A percentile compares a stretch with the other conserved stretches of the same genome.
Evolutionary conservation across 2,888 invertebrate species (phyloP).

Genomic region (Agrochola circellaris): DNA sequence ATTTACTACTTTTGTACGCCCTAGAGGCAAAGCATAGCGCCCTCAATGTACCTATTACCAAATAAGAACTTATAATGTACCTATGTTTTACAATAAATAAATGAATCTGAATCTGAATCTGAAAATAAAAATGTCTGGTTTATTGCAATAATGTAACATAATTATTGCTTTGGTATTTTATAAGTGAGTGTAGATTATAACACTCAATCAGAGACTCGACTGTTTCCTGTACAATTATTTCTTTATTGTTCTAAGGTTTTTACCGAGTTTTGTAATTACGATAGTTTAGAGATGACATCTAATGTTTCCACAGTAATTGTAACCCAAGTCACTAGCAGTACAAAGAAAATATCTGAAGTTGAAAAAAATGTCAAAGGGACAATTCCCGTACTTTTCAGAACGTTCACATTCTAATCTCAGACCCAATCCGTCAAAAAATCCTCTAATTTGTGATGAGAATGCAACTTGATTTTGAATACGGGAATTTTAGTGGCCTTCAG

Average conservation of each 20-base stretch:
- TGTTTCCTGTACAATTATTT: conserved; percentile 33
- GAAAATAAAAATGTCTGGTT: background rate
- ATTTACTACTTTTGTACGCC: no score
- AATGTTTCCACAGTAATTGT: background rate
- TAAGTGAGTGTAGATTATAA: conserved; percentile 12
- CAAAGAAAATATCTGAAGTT: background rate
- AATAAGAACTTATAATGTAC: no score
- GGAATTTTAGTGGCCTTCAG: no score
- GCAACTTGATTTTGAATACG: background rate
- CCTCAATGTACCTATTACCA: no score
- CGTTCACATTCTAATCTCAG: no score
- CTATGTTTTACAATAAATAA: no score
- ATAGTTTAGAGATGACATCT: background rate
- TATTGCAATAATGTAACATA: background rate
- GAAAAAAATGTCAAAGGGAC: background rate
- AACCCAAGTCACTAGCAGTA: background rate
- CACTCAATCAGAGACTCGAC: conserved; percentile 1
- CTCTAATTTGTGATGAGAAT: background rate
- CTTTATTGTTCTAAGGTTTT: conserved; percentile 29
- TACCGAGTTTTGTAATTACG: conserved; percentile 6
- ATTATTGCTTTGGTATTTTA: conserved; percentile 11
- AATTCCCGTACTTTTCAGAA: no score
- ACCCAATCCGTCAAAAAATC: no score
- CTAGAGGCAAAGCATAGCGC: no score
- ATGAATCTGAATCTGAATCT: no score